Evolutionary conservation across 2,113 vertebrate genomes (phyloP), one percentile per base, ranked within the genome.

Genomic region (Lepidothrix coronata): DNA sequence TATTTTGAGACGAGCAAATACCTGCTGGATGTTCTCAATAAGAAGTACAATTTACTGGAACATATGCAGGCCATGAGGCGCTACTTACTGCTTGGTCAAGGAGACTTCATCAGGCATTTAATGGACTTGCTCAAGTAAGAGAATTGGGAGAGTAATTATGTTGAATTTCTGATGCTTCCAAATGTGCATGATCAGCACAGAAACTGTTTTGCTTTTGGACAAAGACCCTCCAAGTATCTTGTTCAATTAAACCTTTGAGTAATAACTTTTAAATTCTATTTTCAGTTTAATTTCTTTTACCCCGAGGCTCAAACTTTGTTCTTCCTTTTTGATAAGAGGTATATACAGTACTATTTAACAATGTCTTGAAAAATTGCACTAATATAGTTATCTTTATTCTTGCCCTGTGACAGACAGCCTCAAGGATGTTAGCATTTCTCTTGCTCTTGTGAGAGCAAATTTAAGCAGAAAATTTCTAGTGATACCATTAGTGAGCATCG

Each of bases 81-180:
- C 58, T 99, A 99, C 98, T 97, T 99, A 93, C 98, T 99, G 48
- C 98, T 99, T 31, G 99, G 99, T 75, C 99, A 99, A 96, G 99
- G 99, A 84, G 99, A 99, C 97, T 99, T 99, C 94, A 99, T 99
- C 96, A 97, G 99, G 41, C 99, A 99, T 94, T 98, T 99, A 75
- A 99, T 99, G 99, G 99, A 99, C 96, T 98, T 99, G 94, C 98
- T 99, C 28, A 99, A 99, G 99, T 99, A 88, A 98, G 99, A 85
- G 35, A 73, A 22, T 80, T 57, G 57, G 48, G 84, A 46, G 55
- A 72, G 4, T 74, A 48, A 52, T 55, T 48, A 5, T 43, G 44
- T 44, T 93, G 30, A 67, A 58, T 75, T 94, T 92, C 30, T 78
- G 41, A 41, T 46, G 33, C 35, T 92, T 94, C 16, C 33, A 63